Evolutionary conservation across 2,888 invertebrate species (phyloP).

Genomic region (Andrena minutula): DNA sequence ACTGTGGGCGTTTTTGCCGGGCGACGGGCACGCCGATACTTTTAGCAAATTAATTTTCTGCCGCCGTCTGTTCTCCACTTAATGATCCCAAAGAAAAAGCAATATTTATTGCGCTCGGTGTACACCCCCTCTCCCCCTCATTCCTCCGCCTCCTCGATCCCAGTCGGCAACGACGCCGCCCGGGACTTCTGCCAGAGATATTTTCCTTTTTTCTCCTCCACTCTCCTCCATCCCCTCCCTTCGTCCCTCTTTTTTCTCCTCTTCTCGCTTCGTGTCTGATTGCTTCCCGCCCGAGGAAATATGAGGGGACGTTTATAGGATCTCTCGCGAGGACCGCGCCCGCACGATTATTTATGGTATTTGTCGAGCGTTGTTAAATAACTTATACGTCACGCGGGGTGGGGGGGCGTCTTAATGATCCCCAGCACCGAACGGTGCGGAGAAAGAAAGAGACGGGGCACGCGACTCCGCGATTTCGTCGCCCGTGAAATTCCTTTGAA

Average conservation of each 20-base stretch:
- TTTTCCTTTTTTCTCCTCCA: slow-evolving; percentile 53
- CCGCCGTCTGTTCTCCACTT: slow-evolving; percentile 75
- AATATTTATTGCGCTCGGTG: slow-evolving; percentile 71
- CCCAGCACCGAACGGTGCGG: background rate
- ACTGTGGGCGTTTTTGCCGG: slow-evolving; percentile 39
- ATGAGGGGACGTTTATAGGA: slow-evolving; percentile 74
- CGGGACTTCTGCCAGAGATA: slow-evolving; percentile 70
- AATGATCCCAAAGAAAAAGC: slow-evolving; percentile 74
- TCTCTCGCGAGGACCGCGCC: slow-evolving; percentile 50
- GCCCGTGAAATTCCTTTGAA: slow-evolving; percentile 15
- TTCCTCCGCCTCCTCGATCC: slow-evolving; percentile 35
- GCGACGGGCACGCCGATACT: slow-evolving; percentile 68
- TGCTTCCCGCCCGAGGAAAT: slow-evolving; percentile 71
- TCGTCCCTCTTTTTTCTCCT: slow-evolving; percentile 17
- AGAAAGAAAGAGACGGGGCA: background rate
- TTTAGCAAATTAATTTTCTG: slow-evolving; percentile 79
- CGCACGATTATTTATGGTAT: slow-evolving; percentile 70
- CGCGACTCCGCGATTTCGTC: slow-evolving; percentile 16
- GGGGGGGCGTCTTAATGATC: slow-evolving; percentile 60
- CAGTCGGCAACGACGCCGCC: slow-evolving; percentile 39
- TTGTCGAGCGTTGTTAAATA: slow-evolving; percentile 71
- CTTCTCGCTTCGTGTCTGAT: slow-evolving; percentile 67
- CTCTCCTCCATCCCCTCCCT: slow-evolving; percentile 5
- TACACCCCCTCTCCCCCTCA: slow-evolving; percentile 43
- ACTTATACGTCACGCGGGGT: slow-evolving; percentile 61